Percentiles rank a stretch among this genome's conserved stretches.
These are phyloP conservation scores for Perizoma flavofasciatum DNA, from an alignment of 2,888 invertebrate species.

Conservation along the genomic window DNA sequence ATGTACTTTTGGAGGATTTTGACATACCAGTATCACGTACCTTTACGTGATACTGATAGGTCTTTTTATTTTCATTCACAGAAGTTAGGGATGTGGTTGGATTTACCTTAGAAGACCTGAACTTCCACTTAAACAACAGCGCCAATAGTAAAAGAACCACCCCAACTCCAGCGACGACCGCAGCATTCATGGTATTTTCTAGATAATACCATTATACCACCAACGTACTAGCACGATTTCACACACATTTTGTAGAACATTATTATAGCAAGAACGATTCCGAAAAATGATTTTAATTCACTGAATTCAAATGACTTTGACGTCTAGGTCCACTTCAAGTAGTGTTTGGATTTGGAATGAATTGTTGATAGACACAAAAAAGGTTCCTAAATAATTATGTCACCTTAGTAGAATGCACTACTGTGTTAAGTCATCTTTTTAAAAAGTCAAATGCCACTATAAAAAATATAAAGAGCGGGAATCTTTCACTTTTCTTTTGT, in stretches of 20 bases:
- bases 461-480: too few relatives aligned
- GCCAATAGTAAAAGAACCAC: constrained; percentile 52
- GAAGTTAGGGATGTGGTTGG: background rate
- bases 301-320: constrained; percentile 6
- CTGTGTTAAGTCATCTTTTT: background rate
- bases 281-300: background rate
- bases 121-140: constrained; percentile 56
- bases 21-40: too few relatives aligned
- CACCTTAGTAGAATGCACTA: background rate
- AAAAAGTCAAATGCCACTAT: too few relatives aligned
- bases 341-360: constrained; percentile 20
- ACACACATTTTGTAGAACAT: constrained; percentile 12
- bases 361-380: background rate
- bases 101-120: constrained; percentile 51
- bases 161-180: constrained; percentile 53
- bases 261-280: background rate
- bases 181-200: constrained; percentile 51
- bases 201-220: constrained; percentile 41
- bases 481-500: too few relatives aligned
- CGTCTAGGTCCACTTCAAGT: background rate
- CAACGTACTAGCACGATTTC: constrained; percentile 9
- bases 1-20: too few relatives aligned
- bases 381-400: background rate
- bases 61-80: too few relatives aligned
- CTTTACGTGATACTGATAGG: too few relatives aligned